Conservation (phyloP, 2,888 invertebrate genomes). For the Ischnus inquisitorius region DNA sequence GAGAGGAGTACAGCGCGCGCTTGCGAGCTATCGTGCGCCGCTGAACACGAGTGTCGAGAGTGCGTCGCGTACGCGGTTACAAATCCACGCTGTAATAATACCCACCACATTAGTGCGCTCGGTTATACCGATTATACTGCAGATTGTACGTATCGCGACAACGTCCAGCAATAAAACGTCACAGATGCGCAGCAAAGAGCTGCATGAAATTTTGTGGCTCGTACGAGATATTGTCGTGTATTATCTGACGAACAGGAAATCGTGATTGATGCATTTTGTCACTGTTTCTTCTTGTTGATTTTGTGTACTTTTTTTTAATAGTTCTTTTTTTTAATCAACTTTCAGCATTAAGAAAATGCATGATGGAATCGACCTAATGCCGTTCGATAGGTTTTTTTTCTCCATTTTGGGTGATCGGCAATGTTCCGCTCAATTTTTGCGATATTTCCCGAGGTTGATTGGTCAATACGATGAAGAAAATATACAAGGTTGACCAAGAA, state of each 20-base stretch:
- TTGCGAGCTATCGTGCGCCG: conserved; percentile 8
- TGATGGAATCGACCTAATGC: no score
- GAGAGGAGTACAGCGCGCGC: conserved; percentile 34
- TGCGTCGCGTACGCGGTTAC: conserved; percentile 32
- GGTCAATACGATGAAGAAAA: conserved; percentile 31
- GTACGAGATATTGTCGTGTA: background rate
- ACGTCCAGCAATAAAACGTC: background rate
- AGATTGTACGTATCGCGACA: conserved; percentile 10
- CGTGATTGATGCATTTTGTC: background rate
- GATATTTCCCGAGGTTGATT: background rate
- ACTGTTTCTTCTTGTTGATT: no score
- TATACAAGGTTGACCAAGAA: conserved; percentile 45
- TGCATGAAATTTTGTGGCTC: background rate
- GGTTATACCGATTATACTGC: background rate
- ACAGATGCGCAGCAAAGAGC: background rate
- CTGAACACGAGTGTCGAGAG: conserved; percentile 4
- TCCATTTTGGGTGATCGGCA: background rate
- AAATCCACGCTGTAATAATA: conserved; percentile 18
- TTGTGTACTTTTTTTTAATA: background rate
- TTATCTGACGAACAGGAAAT: background rate
- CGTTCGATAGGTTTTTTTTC: no score
- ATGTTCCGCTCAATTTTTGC: conserved; percentile 22
- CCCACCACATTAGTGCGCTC: background rate
- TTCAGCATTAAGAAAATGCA: no score
- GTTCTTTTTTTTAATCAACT: background rate